These are phyloP conservation scores for Gnathonemus longibarbis DNA, from an alignment of 2,113 vertebrate species.

Conservation along the genomic window DNA sequence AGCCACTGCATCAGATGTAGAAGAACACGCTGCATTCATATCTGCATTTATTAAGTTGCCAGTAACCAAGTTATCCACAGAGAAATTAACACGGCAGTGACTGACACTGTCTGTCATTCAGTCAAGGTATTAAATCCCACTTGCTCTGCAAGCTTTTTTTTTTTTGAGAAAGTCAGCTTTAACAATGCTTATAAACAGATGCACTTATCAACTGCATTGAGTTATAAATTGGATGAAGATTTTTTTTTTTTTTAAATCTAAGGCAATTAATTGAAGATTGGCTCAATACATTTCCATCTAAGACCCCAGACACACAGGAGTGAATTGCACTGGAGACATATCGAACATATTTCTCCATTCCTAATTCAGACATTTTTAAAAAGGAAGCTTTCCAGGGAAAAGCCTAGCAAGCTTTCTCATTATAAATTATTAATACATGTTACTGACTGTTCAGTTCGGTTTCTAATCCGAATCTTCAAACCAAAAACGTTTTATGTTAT, in stretches of 20 bases:
- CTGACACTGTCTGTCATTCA: neutral
- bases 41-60: neutral
- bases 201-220: neutral
- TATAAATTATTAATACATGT: neutral
- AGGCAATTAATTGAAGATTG: neutral
- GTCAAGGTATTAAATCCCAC: neutral
- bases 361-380: neutral
- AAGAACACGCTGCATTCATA: neutral
- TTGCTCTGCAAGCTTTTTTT: neutral
- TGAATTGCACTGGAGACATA: neutral
- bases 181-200: neutral
- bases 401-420: neutral
- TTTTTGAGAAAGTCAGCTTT: neutral
- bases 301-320: neutral
- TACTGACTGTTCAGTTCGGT: neutral
- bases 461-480: neutral
- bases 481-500: neutral
- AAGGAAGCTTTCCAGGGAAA: neutral
- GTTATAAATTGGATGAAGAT: neutral
- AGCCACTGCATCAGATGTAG: neutral
- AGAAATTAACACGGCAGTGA: neutral
- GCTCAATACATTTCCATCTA: neutral
- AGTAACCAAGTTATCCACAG: neutral
- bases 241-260: too few relatives aligned
- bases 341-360: neutral